phyloP scores from a whole-genome alignment of 2,113 vertebrate species.

The Dicerorhinus sumatrensis region DNA sequence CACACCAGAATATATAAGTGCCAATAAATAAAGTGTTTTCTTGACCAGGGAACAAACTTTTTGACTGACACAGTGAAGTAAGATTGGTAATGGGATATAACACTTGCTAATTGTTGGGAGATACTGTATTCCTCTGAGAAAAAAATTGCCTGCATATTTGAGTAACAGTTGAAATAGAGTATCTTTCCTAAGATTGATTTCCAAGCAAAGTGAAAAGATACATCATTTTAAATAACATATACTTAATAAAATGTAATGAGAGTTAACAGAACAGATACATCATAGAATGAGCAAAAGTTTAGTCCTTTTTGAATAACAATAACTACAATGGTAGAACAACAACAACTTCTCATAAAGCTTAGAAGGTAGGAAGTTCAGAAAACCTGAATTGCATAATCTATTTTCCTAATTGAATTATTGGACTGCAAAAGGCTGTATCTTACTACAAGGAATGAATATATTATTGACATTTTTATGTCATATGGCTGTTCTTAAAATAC shows the following conservation, averaged over 20 bases:
- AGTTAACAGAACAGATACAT: neutral
- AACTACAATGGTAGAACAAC: accelerated
- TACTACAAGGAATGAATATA: neutral
- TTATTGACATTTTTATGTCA: conserved; percentile 12
- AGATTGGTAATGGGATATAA: neutral
- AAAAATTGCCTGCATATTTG: neutral
- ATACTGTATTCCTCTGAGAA: neutral
- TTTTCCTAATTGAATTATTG: neutral
- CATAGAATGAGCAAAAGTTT: neutral
- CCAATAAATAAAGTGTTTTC: conserved; percentile 84
- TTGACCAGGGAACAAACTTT: conserved; percentile 83
- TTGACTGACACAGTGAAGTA: conserved; percentile 20
- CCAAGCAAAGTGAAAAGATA: neutral
- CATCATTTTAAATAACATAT: conserved; percentile 7
- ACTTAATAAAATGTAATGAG: neutral
- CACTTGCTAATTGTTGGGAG: neutral
- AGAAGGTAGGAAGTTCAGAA: neutral
- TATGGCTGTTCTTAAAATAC: neutral
- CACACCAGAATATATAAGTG: conserved; percentile 81
- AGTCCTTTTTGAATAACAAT: neutral
- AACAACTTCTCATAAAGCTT: neutral
- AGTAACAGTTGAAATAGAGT: neutral
- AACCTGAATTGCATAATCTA: neutral
- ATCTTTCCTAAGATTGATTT: neutral
- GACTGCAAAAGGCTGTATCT: neutral